Evolutionary conservation across 2,113 vertebrate genomes (phyloP).

Genomic region (Puntigrus tetrazona): DNA sequence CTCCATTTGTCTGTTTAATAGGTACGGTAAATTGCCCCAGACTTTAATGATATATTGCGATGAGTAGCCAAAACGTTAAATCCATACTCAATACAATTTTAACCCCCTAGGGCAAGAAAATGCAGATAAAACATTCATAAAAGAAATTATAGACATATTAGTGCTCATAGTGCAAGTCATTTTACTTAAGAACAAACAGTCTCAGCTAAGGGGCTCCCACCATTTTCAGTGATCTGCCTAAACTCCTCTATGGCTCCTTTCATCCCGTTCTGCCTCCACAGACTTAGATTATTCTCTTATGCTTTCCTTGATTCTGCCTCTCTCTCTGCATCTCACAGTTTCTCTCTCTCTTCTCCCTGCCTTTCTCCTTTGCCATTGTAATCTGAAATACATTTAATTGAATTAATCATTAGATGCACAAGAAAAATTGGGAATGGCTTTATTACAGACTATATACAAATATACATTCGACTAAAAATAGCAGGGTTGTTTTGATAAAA

Average conservation of each 20-base stretch:
- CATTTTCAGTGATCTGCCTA: background rate
- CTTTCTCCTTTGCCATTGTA: background rate
- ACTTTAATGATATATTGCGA: no score
- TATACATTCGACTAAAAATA: no score
- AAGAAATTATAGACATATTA: background rate
- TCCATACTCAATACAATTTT: no score
- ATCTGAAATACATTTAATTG: background rate
- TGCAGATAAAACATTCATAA: background rate
- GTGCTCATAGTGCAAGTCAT: background rate
- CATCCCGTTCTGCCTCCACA: background rate
- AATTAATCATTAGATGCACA: background rate
- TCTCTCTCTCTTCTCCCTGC: background rate
- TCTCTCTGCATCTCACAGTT: background rate
- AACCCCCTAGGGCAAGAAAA: no score
- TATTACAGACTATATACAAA: background rate
- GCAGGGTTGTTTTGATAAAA: no score
- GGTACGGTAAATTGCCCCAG: no score
- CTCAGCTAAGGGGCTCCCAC: no score
- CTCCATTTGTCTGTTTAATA: no score
- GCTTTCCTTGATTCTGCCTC: background rate
- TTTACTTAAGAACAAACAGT: no score
- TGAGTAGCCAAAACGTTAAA: no score
- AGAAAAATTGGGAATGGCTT: background rate
- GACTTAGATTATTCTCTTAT: background rate
- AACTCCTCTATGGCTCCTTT: background rate